phyloP scores from a whole-genome alignment of 2,888 invertebrate genomes.

The Leptopilina syphax region DNA sequence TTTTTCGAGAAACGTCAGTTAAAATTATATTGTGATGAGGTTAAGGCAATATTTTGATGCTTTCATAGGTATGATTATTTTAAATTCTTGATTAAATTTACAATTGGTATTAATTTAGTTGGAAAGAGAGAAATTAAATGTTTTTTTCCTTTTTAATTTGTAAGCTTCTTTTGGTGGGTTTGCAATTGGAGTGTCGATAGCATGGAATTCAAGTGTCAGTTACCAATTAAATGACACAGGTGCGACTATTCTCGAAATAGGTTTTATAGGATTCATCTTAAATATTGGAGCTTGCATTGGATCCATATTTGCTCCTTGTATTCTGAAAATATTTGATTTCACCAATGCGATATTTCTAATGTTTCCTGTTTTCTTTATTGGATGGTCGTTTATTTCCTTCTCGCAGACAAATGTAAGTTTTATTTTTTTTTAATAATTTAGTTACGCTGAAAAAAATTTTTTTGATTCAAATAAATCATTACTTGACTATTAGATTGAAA shows the following conservation, averaged over 20 bases:
- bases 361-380: constrained; percentile 59
- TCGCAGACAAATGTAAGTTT: constrained; percentile 49
- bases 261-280: constrained; percentile 63
- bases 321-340: constrained; percentile 58
- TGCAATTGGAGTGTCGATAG: constrained; percentile 68
- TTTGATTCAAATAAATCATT: too few species aligned
- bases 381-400: constrained; percentile 66
- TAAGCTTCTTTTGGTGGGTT: constrained; percentile 71
- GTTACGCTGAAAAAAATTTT: neutral
- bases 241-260: constrained; percentile 62
- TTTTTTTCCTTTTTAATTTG: neutral
- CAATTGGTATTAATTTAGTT: constrained; percentile 12
- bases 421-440: neutral
- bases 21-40: constrained; percentile 43
- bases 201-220: constrained; percentile 69
- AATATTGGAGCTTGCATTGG: constrained; percentile 66
- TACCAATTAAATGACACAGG: constrained; percentile 60
- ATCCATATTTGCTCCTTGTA: constrained; percentile 59
- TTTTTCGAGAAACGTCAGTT: neutral
- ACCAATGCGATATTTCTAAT: constrained; percentile 59
- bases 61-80: constrained; percentile 63
- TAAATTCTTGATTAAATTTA: too few species aligned
- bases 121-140: neutral
- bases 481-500: too few species aligned
- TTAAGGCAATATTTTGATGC: constrained; percentile 69